Conservation (phyloP, 2,797 vertebrate genomes). For the Masticophis lateralis region DNA sequence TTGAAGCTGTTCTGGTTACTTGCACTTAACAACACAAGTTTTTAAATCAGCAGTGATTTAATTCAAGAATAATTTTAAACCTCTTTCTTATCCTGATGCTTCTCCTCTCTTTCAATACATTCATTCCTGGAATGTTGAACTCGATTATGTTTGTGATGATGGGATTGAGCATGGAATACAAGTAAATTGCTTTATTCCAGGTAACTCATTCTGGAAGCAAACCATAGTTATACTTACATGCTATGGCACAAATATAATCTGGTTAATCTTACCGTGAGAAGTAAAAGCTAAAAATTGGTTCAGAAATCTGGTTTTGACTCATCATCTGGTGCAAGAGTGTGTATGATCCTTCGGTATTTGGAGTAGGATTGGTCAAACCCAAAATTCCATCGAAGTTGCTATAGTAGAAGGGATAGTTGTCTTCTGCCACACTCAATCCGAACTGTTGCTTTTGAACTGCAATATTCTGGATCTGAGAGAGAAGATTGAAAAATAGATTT, state of each 20-base stretch:
- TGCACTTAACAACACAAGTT: not conserved
- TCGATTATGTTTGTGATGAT: not conserved
- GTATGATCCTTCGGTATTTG: conserved; percentile 31
- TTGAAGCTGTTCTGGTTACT: no score
- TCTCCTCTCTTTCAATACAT: not conserved
- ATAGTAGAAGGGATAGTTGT: conserved; percentile 66
- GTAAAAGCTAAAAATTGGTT: conserved; percentile 76
- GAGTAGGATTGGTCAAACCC: conserved; percentile 71
- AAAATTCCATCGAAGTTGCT: conserved; percentile 77
- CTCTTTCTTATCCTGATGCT: not conserved
- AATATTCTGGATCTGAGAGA: conserved; percentile 71
- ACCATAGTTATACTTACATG: not conserved
- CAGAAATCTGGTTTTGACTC: conserved; percentile 67
- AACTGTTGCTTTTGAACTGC: conserved; percentile 71
- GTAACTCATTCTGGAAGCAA: not conserved
- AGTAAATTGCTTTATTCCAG: not conserved
- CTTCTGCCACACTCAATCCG: conserved; percentile 75
- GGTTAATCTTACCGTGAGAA: conserved; percentile 67
- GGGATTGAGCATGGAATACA: not conserved
- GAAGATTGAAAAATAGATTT: not conserved
- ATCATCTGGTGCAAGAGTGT: conserved; percentile 65
- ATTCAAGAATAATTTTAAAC: not conserved
- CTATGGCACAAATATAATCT: not conserved
- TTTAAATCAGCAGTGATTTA: not conserved
- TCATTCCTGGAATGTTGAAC: not conserved